These are phyloP conservation scores for Sarcophaga subvicina DNA, from an alignment of 2,888 invertebrate species.

Conservation along the genomic window DNA sequence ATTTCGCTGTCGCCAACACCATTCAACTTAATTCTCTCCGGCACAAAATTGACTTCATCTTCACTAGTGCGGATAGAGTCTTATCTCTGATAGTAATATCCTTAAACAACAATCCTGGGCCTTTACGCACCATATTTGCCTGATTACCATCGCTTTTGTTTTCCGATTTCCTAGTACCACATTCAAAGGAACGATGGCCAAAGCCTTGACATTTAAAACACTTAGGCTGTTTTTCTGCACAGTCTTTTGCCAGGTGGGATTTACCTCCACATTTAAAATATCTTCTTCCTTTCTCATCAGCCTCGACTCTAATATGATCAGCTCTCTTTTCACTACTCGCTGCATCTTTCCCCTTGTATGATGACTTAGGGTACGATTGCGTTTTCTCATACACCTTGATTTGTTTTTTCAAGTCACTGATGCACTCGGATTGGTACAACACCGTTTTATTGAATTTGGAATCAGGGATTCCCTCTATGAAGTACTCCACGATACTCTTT, in stretches of 20 bases:
- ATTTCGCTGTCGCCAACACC: background rate
- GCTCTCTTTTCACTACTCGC: background rate
- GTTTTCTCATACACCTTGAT: slow-evolving; percentile 34
- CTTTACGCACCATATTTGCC: slow-evolving; percentile 1
- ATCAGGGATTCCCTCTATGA: background rate
- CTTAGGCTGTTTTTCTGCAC: too few relatives aligned
- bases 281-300: background rate
- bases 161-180: background rate
- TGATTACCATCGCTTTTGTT: background rate
- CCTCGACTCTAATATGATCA: background rate
- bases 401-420: slow-evolving; percentile 20
- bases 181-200: slow-evolving; percentile 24
- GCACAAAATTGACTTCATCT: slow-evolving; percentile 5
- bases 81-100: background rate
- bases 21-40: background rate
- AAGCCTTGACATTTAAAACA: background rate
- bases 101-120: slow-evolving; percentile 23
- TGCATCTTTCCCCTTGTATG: background rate
- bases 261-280: slow-evolving; percentile 1
- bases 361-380: background rate
- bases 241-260: too few relatives aligned
- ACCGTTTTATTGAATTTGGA: slow-evolving; percentile 8
- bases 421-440: slow-evolving; percentile 10
- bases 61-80: background rate
- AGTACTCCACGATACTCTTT: too few relatives aligned